Evolutionary conservation across 1,140 invertebrate genomes (phyloP), one percentile per base, ranked within the genome.

Genomic region (Euschistus heros): DNA sequence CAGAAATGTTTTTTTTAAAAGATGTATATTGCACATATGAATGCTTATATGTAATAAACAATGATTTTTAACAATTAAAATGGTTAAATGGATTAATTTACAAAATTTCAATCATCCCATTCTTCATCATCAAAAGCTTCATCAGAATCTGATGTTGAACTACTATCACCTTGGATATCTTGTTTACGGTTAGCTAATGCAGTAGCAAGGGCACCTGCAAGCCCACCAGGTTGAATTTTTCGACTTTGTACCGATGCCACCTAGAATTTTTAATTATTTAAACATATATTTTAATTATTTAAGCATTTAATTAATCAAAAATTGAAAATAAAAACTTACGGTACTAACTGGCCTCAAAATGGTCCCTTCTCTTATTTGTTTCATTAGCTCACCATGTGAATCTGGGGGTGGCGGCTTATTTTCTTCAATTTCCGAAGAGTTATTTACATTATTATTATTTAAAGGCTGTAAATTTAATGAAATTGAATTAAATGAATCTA

Each of bases 171-270:
- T 74, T 89, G 86, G 69, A 90, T 86, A 50, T 80, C 86, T 70
- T 80, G 77, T 46, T 80, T 81, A 47, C 88, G 75, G 72, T 88
- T 86, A 18, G 85, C 83, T n/a, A 93, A 76, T 44, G 89, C 89
- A 66, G 82, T 79, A 2, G 86, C 85, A 65, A 92, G 77, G 5
- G 88, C 89, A 46, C 83, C 85, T n/a, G 89, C 89, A 60, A 92
- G 78, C 87, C 86, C 66, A 77, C 74, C 64, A 71, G 72, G 55
- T 14, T 18, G 47, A 6, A n/a, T 1, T 2, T 18, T 22, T 20
- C n/a, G 10, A 50, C 14, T 50, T 50, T 50, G 47, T 7, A 22
- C 20, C n/a, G 47, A 5, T 18, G 47, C n/a, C 20, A 22, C 20
- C 47, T 50, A 37, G 1, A 13, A 13, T 1, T 37, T 37, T 37